Percentiles rank a stretch among this genome's conserved stretches.
These are phyloP conservation scores for Rynchops niger DNA, from an alignment of 2,113 vertebrate genomes.

Conservation along the genomic window DNA sequence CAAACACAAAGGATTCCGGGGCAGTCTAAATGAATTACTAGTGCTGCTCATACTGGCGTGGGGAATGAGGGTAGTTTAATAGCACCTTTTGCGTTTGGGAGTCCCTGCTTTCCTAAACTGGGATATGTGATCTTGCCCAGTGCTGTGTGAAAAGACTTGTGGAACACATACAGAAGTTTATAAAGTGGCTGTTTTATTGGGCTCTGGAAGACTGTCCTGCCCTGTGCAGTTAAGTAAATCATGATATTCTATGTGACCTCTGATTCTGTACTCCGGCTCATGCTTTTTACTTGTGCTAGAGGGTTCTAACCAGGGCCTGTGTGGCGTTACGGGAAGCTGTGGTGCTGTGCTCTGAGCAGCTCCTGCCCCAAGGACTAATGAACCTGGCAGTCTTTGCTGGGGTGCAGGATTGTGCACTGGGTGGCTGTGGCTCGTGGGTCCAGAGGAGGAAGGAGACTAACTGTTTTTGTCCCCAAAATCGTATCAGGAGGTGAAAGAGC, in stretches of 20 bases:
- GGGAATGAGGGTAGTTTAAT: neutral
- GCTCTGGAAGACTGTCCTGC: neutral
- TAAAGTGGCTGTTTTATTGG: neutral
- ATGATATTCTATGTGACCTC: fast-evolving
- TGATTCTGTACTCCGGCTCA: neutral
- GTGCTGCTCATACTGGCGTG: neutral
- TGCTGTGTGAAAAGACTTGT: neutral
- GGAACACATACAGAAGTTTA: neutral
- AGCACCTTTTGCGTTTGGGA: neutral
- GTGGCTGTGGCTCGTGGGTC: neutral
- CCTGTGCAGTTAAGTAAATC: neutral
- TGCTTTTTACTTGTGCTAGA: neutral
- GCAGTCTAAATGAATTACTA: neutral
- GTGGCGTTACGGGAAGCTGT: neutral
- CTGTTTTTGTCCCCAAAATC: fast-evolving
- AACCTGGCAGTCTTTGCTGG: neutral
- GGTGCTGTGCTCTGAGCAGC: neutral
- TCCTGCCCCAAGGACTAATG: neutral
- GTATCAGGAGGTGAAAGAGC: neutral
- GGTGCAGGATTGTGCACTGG: neutral
- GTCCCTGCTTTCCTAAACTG: fast-evolving
- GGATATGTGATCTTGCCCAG: neutral
- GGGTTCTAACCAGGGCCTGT: neutral
- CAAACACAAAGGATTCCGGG: neutral
- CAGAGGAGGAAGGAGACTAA: neutral